A percentile compares a stretch with the other conserved stretches of the same genome.
Conservation (phyloP, 2,888 invertebrate genomes). For the Ctena decussata region DNA sequence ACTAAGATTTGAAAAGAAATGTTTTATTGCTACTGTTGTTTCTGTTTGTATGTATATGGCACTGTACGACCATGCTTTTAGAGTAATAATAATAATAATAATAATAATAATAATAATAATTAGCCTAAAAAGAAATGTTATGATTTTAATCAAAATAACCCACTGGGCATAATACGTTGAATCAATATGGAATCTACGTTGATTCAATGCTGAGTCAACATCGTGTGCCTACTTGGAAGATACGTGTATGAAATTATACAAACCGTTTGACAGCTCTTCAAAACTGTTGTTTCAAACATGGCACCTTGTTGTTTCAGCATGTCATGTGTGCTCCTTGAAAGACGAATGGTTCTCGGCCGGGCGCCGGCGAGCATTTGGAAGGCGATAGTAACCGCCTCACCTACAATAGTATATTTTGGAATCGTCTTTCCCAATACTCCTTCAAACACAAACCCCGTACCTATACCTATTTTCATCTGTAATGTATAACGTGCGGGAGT, state of each 20-base stretch:
- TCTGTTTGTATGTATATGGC: too few species aligned
- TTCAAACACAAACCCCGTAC: not conserved
- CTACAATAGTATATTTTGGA: not conserved
- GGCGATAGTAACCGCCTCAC: not conserved
- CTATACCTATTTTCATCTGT: not conserved
- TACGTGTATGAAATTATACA: not conserved
- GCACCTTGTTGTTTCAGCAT: not conserved
- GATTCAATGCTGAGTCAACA: too few species aligned
- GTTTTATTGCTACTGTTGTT: too few species aligned
- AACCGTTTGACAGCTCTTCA: not conserved
- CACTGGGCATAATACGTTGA: not conserved
- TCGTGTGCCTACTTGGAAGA: too few species aligned
- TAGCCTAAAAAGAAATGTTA: too few species aligned
- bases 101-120: too few species aligned
- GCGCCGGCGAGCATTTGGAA: not conserved
- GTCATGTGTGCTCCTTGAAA: not conserved
- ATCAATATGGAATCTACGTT: too few species aligned
- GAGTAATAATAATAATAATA: too few species aligned
- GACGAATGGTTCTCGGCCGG: not conserved
- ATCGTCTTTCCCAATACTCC: not conserved
- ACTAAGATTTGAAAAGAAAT: too few species aligned
- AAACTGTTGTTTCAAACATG: not conserved
- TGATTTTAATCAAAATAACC: too few species aligned
- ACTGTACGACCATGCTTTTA: too few species aligned
- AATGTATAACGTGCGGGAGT: not conserved